Percentiles rank a stretch among this genome's conserved stretches.
Evolutionary conservation across 2,888 invertebrate species (phyloP).

Genomic region (Plagodis dolabraria): DNA sequence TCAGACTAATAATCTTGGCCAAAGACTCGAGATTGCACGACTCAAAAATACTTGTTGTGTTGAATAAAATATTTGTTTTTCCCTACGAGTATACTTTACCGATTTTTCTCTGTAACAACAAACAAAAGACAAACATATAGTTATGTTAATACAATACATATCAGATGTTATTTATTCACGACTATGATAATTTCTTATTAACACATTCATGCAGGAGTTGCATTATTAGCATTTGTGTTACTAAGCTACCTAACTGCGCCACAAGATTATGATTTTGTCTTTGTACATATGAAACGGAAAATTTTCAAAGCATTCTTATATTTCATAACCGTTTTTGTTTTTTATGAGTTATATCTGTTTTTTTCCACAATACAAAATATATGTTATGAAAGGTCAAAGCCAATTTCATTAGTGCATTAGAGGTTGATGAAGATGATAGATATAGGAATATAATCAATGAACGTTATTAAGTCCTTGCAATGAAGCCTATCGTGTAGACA

Average conservation of each 20-base stretch:
- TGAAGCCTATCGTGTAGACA: constrained; percentile 2
- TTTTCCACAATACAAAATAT: no score
- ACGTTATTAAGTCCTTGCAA: background rate
- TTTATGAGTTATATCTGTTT: no score
- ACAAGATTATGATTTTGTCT: background rate
- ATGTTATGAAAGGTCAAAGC: no score
- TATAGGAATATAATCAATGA: background rate
- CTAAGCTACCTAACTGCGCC: background rate
- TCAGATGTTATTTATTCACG: background rate
- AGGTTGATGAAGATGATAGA: background rate
- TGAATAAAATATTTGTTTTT: background rate
- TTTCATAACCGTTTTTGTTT: no score
- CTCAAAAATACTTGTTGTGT: background rate
- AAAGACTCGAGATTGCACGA: no score
- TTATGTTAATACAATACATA: background rate
- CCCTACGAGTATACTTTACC: background rate
- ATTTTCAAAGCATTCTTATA: background rate
- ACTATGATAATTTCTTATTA: constrained; percentile 14
- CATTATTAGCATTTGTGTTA: constrained; percentile 2
- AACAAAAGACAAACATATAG: no score
- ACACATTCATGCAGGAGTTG: constrained; percentile 7
- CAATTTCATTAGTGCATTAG: background rate
- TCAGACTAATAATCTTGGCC: background rate
- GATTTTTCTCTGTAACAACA: no score
- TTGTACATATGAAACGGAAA: background rate